These are phyloP conservation scores for Eilema griseolum DNA, from an alignment of 2,888 invertebrate genomes.

Conservation along the genomic window DNA sequence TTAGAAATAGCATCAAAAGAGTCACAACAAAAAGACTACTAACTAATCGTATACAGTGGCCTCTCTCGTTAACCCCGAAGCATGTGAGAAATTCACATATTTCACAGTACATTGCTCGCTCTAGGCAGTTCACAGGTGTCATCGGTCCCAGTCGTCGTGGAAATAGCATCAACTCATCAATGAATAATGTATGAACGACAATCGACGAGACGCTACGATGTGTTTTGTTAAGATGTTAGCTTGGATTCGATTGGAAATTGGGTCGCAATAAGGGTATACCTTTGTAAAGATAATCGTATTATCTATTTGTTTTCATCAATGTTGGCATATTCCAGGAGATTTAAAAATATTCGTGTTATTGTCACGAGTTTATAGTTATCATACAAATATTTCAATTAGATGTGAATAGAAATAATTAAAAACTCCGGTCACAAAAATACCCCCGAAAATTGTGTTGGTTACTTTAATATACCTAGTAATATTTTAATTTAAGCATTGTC, in stretches of 20 bases:
- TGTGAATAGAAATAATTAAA: no score
- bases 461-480: no score
- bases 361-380: no score
- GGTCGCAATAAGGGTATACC: constrained; percentile 28
- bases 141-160: constrained; percentile 57
- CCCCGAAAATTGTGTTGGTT: no score
- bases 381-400: no score
- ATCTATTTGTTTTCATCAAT: not conserved
- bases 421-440: no score
- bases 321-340: not conserved
- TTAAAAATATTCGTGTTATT: not conserved
- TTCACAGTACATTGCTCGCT: constrained; percentile 54
- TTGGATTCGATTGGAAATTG: constrained; percentile 31
- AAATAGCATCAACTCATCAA: constrained; percentile 63
- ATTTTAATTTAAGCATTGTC: no score
- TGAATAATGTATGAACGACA: constrained; percentile 70
- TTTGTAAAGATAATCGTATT: constrained; percentile 7
- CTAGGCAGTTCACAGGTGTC: constrained; percentile 60
- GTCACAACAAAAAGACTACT: not conserved
- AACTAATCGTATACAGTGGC: not conserved
- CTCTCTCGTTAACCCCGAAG: constrained; percentile 4
- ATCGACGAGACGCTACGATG: constrained; percentile 36
- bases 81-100: constrained; percentile 33
- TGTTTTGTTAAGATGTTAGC: constrained; percentile 48
- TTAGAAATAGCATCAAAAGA: not conserved